Percentiles rank a stretch among this genome's conserved stretches.
Conservation (phyloP, 2,888 invertebrate genomes). For the Eupithecia dodoneata region DNA sequence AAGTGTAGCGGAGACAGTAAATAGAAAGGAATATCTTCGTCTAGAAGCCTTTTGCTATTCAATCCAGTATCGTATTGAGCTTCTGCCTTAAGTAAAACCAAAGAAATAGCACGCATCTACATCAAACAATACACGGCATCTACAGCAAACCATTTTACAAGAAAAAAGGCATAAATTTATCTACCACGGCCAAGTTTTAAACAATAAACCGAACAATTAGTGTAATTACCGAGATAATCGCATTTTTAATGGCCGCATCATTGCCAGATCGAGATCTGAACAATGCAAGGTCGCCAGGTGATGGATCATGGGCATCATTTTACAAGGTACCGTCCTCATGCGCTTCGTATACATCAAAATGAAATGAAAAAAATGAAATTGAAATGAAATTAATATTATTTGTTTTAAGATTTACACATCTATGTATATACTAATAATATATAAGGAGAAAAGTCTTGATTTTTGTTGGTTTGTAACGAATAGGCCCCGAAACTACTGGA, state of each 20-base stretch:
- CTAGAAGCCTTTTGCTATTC: background rate
- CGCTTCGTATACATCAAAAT: background rate
- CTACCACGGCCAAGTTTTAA: slow-evolving; percentile 32
- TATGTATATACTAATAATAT: too few relatives aligned
- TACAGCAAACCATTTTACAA: slow-evolving; percentile 1
- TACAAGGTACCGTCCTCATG: slow-evolving; percentile 3
- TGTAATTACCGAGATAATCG: slow-evolving; percentile 43
- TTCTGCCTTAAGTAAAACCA: background rate
- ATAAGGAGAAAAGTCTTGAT: too few relatives aligned
- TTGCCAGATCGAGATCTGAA: slow-evolving; percentile 47
- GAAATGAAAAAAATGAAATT: too few relatives aligned
- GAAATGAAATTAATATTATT: too few relatives aligned
- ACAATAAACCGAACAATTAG: slow-evolving; percentile 39
- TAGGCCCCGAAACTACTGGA: too few relatives aligned
- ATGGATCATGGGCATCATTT: slow-evolving; percentile 29
- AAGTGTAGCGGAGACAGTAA: too few relatives aligned
- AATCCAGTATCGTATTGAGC: background rate
- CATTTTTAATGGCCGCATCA: slow-evolving; percentile 50
- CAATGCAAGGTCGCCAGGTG: slow-evolving; percentile 60
- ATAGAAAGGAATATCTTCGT: too few relatives aligned
- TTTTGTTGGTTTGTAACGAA: too few relatives aligned
- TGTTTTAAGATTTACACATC: too few relatives aligned
- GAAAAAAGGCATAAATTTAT: slow-evolving; percentile 17
- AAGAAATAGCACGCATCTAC: background rate
- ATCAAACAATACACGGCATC: slow-evolving; percentile 4